phyloP scores from a whole-genome alignment of 2,113 vertebrate genomes.

The Cyprinodon tularosa region DNA sequence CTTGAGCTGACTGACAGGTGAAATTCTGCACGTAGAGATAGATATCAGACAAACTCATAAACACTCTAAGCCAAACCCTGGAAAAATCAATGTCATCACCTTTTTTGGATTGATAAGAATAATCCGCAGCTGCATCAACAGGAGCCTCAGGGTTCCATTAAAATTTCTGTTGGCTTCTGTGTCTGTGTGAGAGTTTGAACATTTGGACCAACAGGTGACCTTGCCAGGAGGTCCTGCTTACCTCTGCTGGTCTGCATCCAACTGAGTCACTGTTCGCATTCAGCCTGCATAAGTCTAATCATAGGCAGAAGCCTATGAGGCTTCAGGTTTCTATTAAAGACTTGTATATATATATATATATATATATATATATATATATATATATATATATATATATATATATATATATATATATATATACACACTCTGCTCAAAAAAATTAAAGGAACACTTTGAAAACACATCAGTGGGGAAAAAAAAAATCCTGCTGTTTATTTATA shows the following conservation, averaged over 20 bases:
- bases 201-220: slow-evolving; percentile 39
- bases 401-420: too few species aligned
- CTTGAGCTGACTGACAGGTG: slow-evolving; percentile 34
- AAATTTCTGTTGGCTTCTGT: slow-evolving; percentile 22
- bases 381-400: too few species aligned
- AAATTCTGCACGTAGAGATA: slow-evolving; percentile 53
- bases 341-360: too few species aligned
- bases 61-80: slow-evolving; percentile 36
- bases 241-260: slow-evolving; percentile 43
- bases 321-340: slow-evolving; percentile 16
- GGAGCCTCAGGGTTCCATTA: slow-evolving; percentile 43
- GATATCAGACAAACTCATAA: slow-evolving; percentile 45
- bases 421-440: too few species aligned
- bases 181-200: slow-evolving; percentile 2
- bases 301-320: slow-evolving; percentile 52
- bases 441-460: too few species aligned
- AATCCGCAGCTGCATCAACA: slow-evolving; percentile 58
- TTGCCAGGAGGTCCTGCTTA: slow-evolving; percentile 50
- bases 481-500: too few species aligned
- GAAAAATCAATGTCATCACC: slow-evolving; percentile 66
- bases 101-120: slow-evolving; percentile 66
- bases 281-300: slow-evolving; percentile 40
- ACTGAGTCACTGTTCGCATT: slow-evolving; percentile 56
- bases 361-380: too few species aligned
- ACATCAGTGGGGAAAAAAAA: too few species aligned